Evolutionary conservation across 1,140 invertebrate species (phyloP).

Genomic region (Amphibalanus amphitrite): DNA sequence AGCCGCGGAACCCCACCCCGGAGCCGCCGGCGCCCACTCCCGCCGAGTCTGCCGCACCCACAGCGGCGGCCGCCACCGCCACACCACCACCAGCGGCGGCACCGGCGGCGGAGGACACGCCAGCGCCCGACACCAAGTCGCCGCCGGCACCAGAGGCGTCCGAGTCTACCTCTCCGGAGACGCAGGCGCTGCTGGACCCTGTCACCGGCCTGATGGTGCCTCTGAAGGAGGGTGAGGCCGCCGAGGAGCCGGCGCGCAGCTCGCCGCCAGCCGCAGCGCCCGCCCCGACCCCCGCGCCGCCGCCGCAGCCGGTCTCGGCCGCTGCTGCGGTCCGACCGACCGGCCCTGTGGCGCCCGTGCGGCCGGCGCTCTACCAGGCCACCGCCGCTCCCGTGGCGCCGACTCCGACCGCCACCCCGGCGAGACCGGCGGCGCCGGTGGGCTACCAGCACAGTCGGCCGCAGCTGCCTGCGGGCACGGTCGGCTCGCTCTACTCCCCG

Average conservation of each 20-base stretch:
- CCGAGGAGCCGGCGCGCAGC: not conserved
- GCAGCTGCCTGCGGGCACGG: not conserved
- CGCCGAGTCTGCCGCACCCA: too few relatives aligned
- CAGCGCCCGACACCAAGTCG: not conserved
- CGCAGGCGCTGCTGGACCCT: not conserved
- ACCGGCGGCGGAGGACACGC: not conserved
- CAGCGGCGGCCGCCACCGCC: not conserved
- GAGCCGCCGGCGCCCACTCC: not conserved
- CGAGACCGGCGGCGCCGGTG: too few relatives aligned
- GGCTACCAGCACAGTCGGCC: not conserved
- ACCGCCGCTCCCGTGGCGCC: too few relatives aligned
- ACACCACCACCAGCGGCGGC: not conserved
- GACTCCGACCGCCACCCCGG: too few relatives aligned
- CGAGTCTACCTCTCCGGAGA: not conserved
- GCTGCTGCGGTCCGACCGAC: too few relatives aligned
- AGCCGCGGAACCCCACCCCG: not conserved
- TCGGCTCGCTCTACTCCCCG: not conserved
- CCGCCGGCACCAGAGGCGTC: not conserved
- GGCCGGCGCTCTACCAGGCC: too few relatives aligned
- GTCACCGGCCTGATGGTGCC: conserved; percentile 2
- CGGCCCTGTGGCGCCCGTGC: not conserved
- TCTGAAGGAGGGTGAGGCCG: not conserved
- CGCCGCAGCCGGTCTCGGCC: too few relatives aligned
- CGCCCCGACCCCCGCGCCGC: too few relatives aligned
- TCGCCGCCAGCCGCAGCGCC: too few relatives aligned